Conservation (phyloP, 2,888 invertebrate genomes). For the Ophion costatus region DNA sequence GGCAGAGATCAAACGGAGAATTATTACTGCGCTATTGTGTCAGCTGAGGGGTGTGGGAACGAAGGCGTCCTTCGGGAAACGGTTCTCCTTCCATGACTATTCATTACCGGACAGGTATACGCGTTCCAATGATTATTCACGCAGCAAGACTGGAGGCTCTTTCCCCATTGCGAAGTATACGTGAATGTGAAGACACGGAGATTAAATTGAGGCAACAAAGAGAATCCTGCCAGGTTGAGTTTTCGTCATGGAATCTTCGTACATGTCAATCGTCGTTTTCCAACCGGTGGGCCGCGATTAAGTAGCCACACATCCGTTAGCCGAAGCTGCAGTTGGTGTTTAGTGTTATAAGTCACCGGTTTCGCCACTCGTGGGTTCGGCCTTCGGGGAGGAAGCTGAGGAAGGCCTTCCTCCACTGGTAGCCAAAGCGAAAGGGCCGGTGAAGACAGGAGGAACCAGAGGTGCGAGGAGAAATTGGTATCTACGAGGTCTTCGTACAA, state of each 20-base stretch:
- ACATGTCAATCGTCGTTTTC: constrained; percentile 26
- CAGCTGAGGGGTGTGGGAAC: background rate
- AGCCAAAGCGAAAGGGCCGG: background rate
- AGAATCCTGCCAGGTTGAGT: background rate
- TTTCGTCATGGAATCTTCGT: constrained; percentile 39
- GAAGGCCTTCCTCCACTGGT: too few relatives aligned
- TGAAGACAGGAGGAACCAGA: background rate
- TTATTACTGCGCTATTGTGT: background rate
- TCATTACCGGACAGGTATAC: constrained; percentile 23
- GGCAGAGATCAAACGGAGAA: background rate
- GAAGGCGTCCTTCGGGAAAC: background rate
- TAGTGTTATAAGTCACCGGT: background rate
- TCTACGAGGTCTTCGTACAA: constrained; percentile 8
- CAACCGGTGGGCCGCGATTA: constrained; percentile 8
- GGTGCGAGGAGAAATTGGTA: constrained; percentile 32
- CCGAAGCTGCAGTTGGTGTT: background rate
- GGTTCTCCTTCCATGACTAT: constrained; percentile 17
- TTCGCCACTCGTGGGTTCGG: constrained; percentile 22
- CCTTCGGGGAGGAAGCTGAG: constrained; percentile 15
- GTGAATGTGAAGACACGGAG: constrained; percentile 11
- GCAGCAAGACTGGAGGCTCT: constrained; percentile 14
- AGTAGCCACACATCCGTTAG: background rate
- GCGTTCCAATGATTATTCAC: constrained; percentile 38
- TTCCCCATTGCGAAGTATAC: constrained; percentile 18
- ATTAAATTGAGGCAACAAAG: constrained; percentile 21